Evolutionary conservation across 2,113 vertebrate genomes (phyloP).

Genomic region (Myiozetetes cayanensis): DNA sequence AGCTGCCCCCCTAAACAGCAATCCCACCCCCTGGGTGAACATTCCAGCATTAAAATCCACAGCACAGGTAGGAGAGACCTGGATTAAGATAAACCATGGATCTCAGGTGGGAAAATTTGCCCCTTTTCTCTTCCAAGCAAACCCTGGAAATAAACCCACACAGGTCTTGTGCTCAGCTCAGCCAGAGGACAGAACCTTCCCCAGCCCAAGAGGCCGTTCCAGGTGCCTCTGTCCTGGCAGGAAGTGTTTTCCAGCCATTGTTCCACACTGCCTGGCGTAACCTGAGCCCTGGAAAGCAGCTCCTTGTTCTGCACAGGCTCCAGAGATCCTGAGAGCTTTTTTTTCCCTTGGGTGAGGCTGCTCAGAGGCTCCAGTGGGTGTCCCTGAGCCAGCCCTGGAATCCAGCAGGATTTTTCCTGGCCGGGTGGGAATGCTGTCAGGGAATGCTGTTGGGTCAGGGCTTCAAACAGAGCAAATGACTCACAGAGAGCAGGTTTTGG

Average conservation of each 20-base stretch:
- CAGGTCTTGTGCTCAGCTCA: not conserved
- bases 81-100: not conserved
- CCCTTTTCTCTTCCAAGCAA: not conserved
- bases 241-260: not conserved
- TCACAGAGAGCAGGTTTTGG: not conserved
- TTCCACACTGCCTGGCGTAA: not conserved
- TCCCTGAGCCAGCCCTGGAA: not conserved
- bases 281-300: not conserved
- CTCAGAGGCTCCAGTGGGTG: not conserved
- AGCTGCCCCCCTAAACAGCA: not conserved
- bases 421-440: not conserved
- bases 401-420: not conserved
- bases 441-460: not conserved
- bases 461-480: not conserved
- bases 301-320: not conserved
- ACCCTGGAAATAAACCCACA: not conserved
- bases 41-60: accelerated
- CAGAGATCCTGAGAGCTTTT: not conserved
- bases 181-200: not conserved
- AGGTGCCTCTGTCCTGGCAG: not conserved
- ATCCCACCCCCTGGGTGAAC: not conserved
- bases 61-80: not conserved
- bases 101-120: not conserved
- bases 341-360: not conserved
- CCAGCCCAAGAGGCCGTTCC: not conserved